Percentiles rank a stretch among this genome's conserved stretches.
Conservation (phyloP, 2,797 vertebrate species). For the Microhierax caerulescens region DNA sequence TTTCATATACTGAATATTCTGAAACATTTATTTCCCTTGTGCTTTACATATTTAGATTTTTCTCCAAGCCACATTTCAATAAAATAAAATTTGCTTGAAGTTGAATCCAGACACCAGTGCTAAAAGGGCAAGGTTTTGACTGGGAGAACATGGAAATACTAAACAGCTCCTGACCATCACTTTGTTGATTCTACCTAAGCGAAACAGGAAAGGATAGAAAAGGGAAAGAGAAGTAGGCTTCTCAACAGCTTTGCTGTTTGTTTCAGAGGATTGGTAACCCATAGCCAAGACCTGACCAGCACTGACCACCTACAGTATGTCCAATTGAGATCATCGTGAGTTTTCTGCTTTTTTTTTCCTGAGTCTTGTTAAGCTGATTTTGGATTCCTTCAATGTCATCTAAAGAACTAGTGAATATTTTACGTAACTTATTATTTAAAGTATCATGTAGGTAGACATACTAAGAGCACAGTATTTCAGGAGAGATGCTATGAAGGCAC, state of each 20-base stretch:
- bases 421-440: not conserved
- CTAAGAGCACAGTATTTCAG: not conserved
- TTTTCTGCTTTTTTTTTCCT: not conserved
- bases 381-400: not conserved
- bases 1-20: not conserved
- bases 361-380: not conserved
- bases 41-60: not conserved
- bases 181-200: not conserved
- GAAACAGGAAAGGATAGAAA: not conserved
- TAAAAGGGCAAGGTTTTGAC: not conserved
- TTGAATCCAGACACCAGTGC: not conserved
- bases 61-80: not conserved
- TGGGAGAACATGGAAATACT: not conserved
- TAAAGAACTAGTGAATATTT: not conserved
- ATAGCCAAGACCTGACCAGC: not conserved
- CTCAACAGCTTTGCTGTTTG: not conserved
- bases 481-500: not conserved
- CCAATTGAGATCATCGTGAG: fast-evolving
- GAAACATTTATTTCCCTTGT: not conserved
- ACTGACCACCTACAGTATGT: not conserved
- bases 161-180: not conserved
- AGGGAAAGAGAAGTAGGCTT: not conserved
- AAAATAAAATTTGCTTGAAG: not conserved
- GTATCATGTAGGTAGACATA: not conserved
- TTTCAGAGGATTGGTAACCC: not conserved